These are phyloP conservation scores for Dromiciops gliroides DNA, from an alignment of 2,113 vertebrate species.

Conservation along the genomic window DNA sequence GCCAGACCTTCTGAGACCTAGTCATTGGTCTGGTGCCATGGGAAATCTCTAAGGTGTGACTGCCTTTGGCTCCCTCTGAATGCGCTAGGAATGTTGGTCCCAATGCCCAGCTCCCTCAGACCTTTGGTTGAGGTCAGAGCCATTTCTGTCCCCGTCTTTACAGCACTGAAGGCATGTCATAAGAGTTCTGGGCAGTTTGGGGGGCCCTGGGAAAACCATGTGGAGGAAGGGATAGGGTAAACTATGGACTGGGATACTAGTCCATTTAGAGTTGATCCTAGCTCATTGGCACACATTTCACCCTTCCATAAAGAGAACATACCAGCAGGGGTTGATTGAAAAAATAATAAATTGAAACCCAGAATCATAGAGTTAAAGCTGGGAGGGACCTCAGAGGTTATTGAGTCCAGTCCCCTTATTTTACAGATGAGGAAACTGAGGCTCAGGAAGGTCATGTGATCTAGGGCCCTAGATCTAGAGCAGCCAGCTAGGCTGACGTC, in stretches of 20 bases:
- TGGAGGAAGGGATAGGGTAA: neutral
- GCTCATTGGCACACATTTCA: neutral
- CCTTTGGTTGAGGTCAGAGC: neutral
- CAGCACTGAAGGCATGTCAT: neutral
- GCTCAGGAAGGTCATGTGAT: neutral
- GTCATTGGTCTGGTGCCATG: neutral
- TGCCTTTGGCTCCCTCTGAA: neutral
- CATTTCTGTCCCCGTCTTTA: neutral
- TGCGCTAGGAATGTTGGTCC: neutral
- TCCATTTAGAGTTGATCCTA: neutral
- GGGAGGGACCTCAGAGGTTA: neutral
- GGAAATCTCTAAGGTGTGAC: neutral
- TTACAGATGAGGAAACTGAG: neutral
- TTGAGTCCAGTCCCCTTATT: neutral
- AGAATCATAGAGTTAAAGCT: neutral
- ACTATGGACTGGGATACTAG: neutral
- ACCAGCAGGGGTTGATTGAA: neutral
- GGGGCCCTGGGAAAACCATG: neutral
- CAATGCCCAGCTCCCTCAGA: neutral
- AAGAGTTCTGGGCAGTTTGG: neutral
- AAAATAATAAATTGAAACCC: neutral
- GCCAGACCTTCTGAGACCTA: neutral
- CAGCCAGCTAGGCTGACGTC: neutral
- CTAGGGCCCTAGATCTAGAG: neutral
- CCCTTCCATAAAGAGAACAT: neutral